These are phyloP conservation scores for Callosobruchus maculatus DNA, from an alignment of 2,888 invertebrate genomes.

Conservation along the genomic window DNA sequence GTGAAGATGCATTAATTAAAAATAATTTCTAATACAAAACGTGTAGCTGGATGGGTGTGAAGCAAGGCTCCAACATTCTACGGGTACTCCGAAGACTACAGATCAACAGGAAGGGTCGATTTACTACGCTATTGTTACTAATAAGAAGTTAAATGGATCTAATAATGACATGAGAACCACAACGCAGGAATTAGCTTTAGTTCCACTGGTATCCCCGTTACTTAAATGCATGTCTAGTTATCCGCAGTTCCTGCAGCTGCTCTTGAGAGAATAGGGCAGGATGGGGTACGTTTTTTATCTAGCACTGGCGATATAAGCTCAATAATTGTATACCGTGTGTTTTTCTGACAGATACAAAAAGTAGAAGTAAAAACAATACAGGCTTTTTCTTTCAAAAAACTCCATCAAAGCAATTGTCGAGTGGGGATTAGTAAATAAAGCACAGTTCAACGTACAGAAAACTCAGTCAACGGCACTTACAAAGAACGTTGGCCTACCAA, in stretches of 20 bases:
- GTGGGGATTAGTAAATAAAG: too few relatives aligned
- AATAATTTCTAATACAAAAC: not conserved
- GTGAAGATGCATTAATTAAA: not conserved
- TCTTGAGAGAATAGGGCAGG: not conserved
- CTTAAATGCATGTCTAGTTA: not conserved
- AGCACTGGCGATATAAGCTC: too few relatives aligned
- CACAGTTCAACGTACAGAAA: too few relatives aligned
- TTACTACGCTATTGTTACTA: not conserved
- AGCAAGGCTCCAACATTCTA: not conserved
- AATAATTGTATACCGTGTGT: too few relatives aligned
- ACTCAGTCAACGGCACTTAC: too few relatives aligned
- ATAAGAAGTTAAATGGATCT: not conserved
- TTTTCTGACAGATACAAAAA: too few relatives aligned
- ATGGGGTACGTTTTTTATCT: too few relatives aligned
- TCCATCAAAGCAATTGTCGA: too few relatives aligned
- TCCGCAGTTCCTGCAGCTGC: not conserved
- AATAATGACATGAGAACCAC: not conserved
- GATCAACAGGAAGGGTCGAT: not conserved
- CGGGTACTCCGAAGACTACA: not conserved
- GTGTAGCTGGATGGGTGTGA: not conserved
- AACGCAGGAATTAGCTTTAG: not conserved
- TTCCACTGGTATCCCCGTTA: not conserved
- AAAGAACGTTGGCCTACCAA: too few relatives aligned
- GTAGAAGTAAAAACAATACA: too few relatives aligned
- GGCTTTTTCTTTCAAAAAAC: too few relatives aligned